Evolutionary conservation across 2,888 invertebrate genomes (phyloP), one percentile per base, ranked within the genome.

Genomic region (Alloplasta piceator): DNA sequence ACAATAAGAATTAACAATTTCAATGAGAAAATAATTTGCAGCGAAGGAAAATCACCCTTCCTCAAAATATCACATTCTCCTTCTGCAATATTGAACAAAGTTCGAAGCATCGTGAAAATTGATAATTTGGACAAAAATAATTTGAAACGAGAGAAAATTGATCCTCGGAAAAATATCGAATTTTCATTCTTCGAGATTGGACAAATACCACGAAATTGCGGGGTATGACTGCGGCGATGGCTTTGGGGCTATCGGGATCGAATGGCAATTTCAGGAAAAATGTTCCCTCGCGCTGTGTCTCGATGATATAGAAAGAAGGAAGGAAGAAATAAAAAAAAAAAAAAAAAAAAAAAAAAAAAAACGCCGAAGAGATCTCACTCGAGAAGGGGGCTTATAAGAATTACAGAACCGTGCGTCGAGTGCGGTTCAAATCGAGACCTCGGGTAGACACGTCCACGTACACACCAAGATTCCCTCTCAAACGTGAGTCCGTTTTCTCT

Each of bases 301-400:
- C 68, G 60, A 61, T 61, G 67, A 61, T 52, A 61, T 50, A 43
- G 52, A 56, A 58, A 16, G 36, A 61, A 16, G 36, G 52, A 43
- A 64, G 14, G 4, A 43, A 12, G 12, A 50, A 50, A 50, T 50
- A 14, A 41, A 14, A 26, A 41, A 26, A 61, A 63, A 52, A 55
- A 73, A 48, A 6, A 7, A 16, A 14, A 41, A 16, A 14, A n/a
- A 43, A 7, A 52, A 74, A 56, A 55, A 74, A 61, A 6, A 10
- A 26, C 10, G 50, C 60, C n/a, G 64, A 66, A 52, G 55, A 60
- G 66, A 78, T 78, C 26, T 55, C 72, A 39, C 50, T 41, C 36
- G 60, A 48, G 48, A 26, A 64, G 52, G 39, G 63, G 61, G 58
- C 71, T 78, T 71, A 71, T 77, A 71, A 64, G 63, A 70, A 75